These are phyloP conservation scores for Danio choprae DNA, from an alignment of 2,797 vertebrate species.

Conservation along the genomic window DNA sequence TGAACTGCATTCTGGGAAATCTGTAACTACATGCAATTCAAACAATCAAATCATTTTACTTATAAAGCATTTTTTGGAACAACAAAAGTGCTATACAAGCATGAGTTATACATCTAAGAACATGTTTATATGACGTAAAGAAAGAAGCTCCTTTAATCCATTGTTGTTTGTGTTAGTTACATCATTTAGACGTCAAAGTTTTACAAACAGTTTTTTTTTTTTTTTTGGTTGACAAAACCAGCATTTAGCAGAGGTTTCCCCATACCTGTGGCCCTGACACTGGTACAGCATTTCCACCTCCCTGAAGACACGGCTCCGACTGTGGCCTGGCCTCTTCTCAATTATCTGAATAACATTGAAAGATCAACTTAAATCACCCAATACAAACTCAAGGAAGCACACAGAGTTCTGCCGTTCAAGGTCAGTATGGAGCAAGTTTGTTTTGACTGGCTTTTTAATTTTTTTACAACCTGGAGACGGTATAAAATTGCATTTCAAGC, in stretches of 20 bases:
- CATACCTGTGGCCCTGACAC: conserved; percentile 96
- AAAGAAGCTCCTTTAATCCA: no score
- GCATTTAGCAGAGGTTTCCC: not conserved
- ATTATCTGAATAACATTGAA: conserved; percentile 86
- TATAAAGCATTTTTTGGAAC: no score
- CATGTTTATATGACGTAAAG: no score
- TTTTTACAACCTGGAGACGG: not conserved
- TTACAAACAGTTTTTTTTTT: no score
- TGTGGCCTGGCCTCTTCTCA: conserved; percentile 93
- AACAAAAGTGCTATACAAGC: no score
- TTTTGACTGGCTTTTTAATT: conserved; percentile 19
- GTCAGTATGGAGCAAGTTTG: conserved; percentile 7
- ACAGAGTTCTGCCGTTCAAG: conserved; percentile 13
- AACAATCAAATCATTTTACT: no score
- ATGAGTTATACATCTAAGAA: no score
- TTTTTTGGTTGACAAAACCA: no score
- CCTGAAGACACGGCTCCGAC: conserved; percentile 92
- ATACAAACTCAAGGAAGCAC: not conserved
- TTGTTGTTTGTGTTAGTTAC: not conserved
- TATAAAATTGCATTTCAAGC: not conserved
- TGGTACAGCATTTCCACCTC: conserved; percentile 99
- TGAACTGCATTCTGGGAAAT: no score
- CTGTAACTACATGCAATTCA: no score
- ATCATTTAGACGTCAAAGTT: not conserved
- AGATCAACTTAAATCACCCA: conserved; percentile 2